phyloP scores from a whole-genome alignment of 92 coral and sea anemone species.

The Palythoa caribaeorum region DNA sequence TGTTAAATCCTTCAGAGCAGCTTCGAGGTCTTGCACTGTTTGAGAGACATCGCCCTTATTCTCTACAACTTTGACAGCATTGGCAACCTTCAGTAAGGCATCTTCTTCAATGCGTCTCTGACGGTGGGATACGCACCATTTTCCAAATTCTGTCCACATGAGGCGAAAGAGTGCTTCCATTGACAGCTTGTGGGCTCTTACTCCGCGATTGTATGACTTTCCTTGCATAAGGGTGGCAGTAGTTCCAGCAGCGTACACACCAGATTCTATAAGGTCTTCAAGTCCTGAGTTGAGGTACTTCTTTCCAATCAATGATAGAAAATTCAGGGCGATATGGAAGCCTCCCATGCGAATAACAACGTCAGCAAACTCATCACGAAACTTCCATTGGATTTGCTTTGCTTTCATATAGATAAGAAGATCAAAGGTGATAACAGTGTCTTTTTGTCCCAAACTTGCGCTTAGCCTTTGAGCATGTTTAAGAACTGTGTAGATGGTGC shows the following conservation, averaged over 20 bases:
- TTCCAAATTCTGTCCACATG: constrained; percentile 55
- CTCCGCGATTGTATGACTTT: constrained; percentile 57
- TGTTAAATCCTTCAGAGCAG: constrained; percentile 14
- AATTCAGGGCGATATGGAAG: constrained; percentile 70
- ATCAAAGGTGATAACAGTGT: constrained; percentile 68
- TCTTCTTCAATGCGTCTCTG: constrained; percentile 6
- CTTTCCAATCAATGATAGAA: constrained; percentile 50
- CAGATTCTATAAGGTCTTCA: constrained; percentile 72
- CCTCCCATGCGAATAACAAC: constrained; percentile 75
- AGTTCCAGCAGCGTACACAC: constrained; percentile 68
- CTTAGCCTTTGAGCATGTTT: constrained; percentile 49
- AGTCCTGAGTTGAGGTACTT: constrained; percentile 59
- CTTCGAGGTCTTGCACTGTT: constrained; percentile 29
- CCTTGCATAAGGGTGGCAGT: constrained; percentile 64
- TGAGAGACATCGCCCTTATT: not conserved
- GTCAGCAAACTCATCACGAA: constrained; percentile 56
- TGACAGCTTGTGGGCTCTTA: constrained; percentile 62
- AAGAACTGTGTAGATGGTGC: constrained; percentile 66
- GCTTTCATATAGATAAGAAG: constrained; percentile 64
- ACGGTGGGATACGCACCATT: constrained; percentile 14
- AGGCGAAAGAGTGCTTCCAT: constrained; percentile 62
- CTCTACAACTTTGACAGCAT: not conserved
- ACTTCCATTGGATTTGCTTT: constrained; percentile 68
- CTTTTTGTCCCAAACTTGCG: constrained; percentile 58
- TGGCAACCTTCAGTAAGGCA: constrained; percentile 8